These are phyloP conservation scores for Erinaceus europaeus DNA, from an alignment of 2,113 vertebrate genomes.

Conservation along the genomic window DNA sequence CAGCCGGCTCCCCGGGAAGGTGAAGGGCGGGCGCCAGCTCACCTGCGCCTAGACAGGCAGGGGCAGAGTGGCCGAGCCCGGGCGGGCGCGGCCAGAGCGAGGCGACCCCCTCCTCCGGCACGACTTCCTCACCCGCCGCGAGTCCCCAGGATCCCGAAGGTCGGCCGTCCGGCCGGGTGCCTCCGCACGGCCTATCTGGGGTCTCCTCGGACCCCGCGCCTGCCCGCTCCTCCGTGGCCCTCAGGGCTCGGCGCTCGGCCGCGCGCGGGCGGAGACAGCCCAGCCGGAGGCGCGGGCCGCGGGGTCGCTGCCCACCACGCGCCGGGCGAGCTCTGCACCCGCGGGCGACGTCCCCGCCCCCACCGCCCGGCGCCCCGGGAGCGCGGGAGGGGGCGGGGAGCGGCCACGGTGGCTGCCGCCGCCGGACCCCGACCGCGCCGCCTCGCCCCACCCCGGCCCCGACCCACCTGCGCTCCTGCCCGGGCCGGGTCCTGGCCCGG, in stretches of 20 bases:
- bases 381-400: conserved; percentile 53
- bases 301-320: neutral
- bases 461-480: conserved; percentile 53
- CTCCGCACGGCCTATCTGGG: conserved; percentile 13
- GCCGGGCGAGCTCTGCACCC: neutral
- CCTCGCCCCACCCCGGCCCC: neutral
- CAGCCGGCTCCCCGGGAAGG: no score
- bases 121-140: neutral
- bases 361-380: conserved; percentile 2
- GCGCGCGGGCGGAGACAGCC: neutral
- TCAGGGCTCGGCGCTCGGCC: neutral
- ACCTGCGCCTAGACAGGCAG: conserved; percentile 9
- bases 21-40: conserved; percentile 43
- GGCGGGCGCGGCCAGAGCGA: neutral
- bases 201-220: neutral
- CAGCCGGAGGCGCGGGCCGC: neutral
- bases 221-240: neutral
- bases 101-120: neutral
- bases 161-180: no score
- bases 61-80: neutral
- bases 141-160: no score
- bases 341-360: conserved; percentile 20
- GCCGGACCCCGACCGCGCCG: neutral
- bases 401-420: conserved; percentile 53
- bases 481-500: conserved; percentile 5